A percentile compares a stretch with the other conserved stretches of the same genome.
phyloP scores from a whole-genome alignment of 2,797 vertebrate genomes.

The Rhodeus uyekii region DNA sequence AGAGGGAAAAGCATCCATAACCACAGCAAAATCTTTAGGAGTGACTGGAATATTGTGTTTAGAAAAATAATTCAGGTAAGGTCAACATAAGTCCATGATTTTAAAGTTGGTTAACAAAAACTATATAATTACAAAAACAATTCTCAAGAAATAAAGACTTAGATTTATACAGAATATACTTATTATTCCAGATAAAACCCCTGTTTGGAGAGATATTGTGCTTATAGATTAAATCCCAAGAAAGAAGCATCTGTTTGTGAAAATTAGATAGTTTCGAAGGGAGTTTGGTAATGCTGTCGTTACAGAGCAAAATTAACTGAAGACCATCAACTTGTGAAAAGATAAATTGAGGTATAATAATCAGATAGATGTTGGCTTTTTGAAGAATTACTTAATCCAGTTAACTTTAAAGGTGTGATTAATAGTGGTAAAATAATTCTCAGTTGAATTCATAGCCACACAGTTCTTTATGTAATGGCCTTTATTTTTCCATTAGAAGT shows the following conservation, averaged over 20 bases:
- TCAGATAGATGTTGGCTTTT: not conserved
- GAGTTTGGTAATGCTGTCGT: not conserved
- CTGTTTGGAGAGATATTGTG: too few relatives aligned
- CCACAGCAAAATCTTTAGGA: not conserved
- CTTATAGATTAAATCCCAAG: too few relatives aligned
- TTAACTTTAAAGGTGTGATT: not conserved
- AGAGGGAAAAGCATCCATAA: not conserved
- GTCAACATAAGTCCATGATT: not conserved
- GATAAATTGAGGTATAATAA: not conserved
- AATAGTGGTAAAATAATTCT: too few relatives aligned
- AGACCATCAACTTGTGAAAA: not conserved
- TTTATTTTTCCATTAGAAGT: too few relatives aligned
- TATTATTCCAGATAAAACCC: not conserved
- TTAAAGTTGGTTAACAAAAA: not conserved
- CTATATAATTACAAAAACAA: not conserved
- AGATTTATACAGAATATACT: not conserved
- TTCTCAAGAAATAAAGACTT: not conserved
- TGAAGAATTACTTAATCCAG: not conserved
- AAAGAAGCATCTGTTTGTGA: not conserved
- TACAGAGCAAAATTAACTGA: not conserved
- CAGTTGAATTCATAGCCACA: too few relatives aligned
- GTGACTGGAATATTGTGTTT: not conserved
- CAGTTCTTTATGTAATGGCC: too few relatives aligned
- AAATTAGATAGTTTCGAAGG: not conserved
- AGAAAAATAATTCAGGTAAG: not conserved